These are phyloP conservation scores for Trichechus manatus DNA, from an alignment of 2,113 vertebrate species.

Conservation along the genomic window DNA sequence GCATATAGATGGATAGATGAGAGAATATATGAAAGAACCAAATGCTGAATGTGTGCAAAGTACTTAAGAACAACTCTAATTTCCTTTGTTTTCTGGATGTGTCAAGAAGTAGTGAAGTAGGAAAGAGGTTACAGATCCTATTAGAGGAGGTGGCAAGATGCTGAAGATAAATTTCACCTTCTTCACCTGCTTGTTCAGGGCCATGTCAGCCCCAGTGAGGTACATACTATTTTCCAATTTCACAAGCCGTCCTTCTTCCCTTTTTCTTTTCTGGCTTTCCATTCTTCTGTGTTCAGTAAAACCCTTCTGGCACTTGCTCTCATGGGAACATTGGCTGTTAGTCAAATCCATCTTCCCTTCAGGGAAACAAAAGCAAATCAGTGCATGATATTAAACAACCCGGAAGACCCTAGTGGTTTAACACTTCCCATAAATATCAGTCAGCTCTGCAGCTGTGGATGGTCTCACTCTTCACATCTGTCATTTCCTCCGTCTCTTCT, in stretches of 20 bases:
- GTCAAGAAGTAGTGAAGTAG: not conserved
- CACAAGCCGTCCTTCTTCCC: constrained; percentile 53
- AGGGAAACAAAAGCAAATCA: constrained; percentile 85
- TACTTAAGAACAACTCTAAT: constrained; percentile 15
- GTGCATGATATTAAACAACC: constrained; percentile 85
- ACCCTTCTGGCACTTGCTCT: constrained; percentile 74
- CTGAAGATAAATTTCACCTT: constrained; percentile 41
- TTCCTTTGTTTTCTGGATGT: not conserved
- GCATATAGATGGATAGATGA: not conserved
- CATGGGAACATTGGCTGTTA: constrained; percentile 80
- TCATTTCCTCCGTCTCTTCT: constrained; percentile 44
- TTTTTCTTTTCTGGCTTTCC: constrained; percentile 49
- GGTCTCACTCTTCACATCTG: constrained; percentile 52
- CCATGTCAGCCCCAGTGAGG: constrained; percentile 28
- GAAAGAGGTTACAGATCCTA: not conserved
- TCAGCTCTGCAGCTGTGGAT: constrained; percentile 62
- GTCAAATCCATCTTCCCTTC: constrained; percentile 83
- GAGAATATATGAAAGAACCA: not conserved
- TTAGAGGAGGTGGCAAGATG: constrained; percentile 44
- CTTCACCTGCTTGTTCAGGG: constrained; percentile 55
- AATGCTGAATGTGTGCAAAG: not conserved
- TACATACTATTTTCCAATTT: constrained; percentile 70
- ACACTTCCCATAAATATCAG: constrained; percentile 81
- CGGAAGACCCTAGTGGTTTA: constrained; percentile 76
- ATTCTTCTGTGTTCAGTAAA: constrained; percentile 74